These are phyloP conservation scores for Enteromius viviparus DNA, from an alignment of 2,797 vertebrate species.

Conservation along the genomic window DNA sequence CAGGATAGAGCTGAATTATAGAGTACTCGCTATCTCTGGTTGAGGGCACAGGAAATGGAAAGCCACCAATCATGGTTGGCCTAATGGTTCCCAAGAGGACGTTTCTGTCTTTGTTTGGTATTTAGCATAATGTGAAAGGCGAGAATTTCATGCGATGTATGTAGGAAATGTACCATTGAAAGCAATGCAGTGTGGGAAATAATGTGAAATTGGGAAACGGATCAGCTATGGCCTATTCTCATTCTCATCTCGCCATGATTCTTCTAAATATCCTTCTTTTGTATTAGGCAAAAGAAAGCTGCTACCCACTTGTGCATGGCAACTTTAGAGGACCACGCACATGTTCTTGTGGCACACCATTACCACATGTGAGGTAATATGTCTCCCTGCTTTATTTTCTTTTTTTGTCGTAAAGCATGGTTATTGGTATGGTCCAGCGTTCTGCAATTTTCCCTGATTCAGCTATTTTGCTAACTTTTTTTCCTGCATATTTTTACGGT, in stretches of 20 bases:
- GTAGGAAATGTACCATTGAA: slow-evolving; percentile 42
- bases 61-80: slow-evolving; percentile 69
- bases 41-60: slow-evolving; percentile 70
- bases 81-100: slow-evolving; percentile 66
- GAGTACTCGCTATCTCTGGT: slow-evolving; percentile 61
- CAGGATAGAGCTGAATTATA: slow-evolving; percentile 60
- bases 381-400: slow-evolving; percentile 23
- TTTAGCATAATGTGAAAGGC: slow-evolving; percentile 50
- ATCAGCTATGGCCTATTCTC: background rate
- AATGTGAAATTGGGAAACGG: slow-evolving; percentile 7
- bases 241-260: slow-evolving; percentile 14
- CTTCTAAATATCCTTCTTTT: slow-evolving; percentile 14
- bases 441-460: slow-evolving; percentile 66
- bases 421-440: slow-evolving; percentile 46
- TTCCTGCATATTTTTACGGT: slow-evolving; percentile 61
- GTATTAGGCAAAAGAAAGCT: slow-evolving; percentile 15
- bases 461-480: slow-evolving; percentile 71
- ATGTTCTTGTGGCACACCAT: slow-evolving; percentile 1
- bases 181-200: slow-evolving; percentile 31
- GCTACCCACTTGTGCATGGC: slow-evolving; percentile 9
- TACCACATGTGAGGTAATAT: background rate
- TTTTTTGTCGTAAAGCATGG: slow-evolving; percentile 44
- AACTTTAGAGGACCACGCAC: slow-evolving; percentile 10
- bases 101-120: slow-evolving; percentile 71
- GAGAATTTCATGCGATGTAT: slow-evolving; percentile 35